These are phyloP conservation scores for Muscicapa striata DNA, from an alignment of 2,797 vertebrate genomes.

Conservation along the genomic window DNA sequence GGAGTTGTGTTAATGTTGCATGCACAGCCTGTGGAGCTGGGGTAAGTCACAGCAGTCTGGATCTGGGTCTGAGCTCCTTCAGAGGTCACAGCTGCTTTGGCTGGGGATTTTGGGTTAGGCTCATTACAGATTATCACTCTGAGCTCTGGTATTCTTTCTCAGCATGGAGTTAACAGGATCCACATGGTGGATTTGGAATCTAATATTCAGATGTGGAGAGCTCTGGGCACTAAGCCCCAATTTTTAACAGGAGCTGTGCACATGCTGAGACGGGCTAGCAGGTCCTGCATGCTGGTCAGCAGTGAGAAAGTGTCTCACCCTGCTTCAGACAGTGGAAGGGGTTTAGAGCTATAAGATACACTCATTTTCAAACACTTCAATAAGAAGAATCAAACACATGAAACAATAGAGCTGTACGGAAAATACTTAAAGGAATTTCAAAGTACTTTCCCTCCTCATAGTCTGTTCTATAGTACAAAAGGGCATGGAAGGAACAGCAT, in stretches of 20 bases:
- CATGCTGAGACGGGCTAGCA: background rate
- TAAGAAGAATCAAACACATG: background rate
- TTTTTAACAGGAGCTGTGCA: background rate
- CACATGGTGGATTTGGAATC: conserved; percentile 15
- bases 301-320: background rate
- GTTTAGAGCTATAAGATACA: background rate
- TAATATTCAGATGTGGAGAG: background rate
- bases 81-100: background rate
- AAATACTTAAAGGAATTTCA: background rate
- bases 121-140: conserved; percentile 11
- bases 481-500: background rate
- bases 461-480: background rate
- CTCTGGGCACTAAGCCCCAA: background rate
- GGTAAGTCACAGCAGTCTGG: background rate
- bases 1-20: background rate
- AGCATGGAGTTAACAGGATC: conserved; percentile 18
- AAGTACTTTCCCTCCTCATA: background rate
- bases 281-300: rapidly evolving
- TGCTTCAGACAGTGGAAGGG: background rate
- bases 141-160: conserved; percentile 16
- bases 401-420: background rate
- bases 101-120: conserved; percentile 29
- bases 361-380: background rate
- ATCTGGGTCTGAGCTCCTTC: background rate
- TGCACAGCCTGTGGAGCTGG: background rate